Evolutionary conservation across 2,113 vertebrate genomes (phyloP).

Genomic region (Tupaia tana): DNA sequence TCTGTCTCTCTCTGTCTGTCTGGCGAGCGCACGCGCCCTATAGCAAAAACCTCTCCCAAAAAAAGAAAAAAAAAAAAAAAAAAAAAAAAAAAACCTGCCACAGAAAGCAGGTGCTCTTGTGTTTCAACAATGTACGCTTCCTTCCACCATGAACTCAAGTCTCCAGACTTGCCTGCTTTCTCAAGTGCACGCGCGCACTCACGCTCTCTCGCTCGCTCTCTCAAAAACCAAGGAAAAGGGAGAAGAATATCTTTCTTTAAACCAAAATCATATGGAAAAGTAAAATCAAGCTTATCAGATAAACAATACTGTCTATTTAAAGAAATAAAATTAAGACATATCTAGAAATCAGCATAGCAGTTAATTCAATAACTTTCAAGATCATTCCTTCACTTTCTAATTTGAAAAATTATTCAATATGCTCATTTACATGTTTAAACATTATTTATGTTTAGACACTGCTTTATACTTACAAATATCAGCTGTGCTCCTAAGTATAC

Average conservation of each 20-base stretch:
- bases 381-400: conserved; percentile 4
- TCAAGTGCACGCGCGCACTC: neutral
- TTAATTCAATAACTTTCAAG: conserved; percentile 21
- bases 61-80: no score
- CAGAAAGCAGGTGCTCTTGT: neutral
- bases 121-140: neutral
- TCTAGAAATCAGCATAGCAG: neutral
- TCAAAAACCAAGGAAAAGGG: neutral
- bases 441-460: neutral
- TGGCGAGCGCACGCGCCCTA: no score
- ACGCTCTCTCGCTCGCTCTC: neutral
- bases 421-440: neutral
- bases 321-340: conserved; percentile 4
- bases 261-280: conserved; percentile 17
- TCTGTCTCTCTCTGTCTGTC: no score
- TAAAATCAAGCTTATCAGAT: conserved; percentile 26
- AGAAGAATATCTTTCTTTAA: neutral
- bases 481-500: neutral
- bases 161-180: neutral
- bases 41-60: no score
- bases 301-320: neutral
- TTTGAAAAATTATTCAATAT: conserved; percentile 1
- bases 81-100: neutral
- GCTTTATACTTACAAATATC: neutral
- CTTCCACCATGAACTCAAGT: neutral